Conservation (phyloP, 2,888 invertebrate species). For the Ornithoptera priamus region DNA sequence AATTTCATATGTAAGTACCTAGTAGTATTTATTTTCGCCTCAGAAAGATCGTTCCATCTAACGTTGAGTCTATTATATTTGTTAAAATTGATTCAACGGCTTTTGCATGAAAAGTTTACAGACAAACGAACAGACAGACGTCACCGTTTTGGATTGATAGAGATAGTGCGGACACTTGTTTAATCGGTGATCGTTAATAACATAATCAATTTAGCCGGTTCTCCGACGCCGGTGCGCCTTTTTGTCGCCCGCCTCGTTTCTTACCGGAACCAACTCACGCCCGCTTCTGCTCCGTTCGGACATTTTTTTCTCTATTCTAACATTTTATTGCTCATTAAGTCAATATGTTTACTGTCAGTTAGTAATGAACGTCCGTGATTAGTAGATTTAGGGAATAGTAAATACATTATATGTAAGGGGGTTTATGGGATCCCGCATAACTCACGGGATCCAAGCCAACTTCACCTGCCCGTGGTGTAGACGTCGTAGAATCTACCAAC, state of each 20-base stretch:
- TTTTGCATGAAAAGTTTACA: no score
- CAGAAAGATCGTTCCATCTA: no score
- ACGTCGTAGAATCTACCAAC: no score
- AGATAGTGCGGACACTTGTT: background rate
- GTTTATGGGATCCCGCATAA: no score
- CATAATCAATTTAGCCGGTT: conserved; percentile 27
- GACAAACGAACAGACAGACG: no score
- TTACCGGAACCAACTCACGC: conserved; percentile 6
- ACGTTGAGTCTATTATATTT: no score
- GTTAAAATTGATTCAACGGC: no score
- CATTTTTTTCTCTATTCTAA: conserved; percentile 1
- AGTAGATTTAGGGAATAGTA: background rate
- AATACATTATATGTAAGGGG: no score
- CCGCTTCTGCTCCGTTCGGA: background rate
- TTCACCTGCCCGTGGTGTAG: no score
- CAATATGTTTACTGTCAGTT: conserved; percentile 7
- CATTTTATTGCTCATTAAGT: conserved; percentile 1
- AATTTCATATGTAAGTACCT: no score
- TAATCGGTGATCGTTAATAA: conserved; percentile 26
- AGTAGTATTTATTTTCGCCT: no score
- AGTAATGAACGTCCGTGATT: background rate
- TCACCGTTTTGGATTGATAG: conserved; percentile 7
- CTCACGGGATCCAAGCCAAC: no score
- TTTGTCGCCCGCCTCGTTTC: conserved; percentile 16
- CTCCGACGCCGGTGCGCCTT: conserved; percentile 12